These are phyloP conservation scores for Aquatica leii DNA, from an alignment of 2,888 invertebrate genomes.

Conservation along the genomic window DNA sequence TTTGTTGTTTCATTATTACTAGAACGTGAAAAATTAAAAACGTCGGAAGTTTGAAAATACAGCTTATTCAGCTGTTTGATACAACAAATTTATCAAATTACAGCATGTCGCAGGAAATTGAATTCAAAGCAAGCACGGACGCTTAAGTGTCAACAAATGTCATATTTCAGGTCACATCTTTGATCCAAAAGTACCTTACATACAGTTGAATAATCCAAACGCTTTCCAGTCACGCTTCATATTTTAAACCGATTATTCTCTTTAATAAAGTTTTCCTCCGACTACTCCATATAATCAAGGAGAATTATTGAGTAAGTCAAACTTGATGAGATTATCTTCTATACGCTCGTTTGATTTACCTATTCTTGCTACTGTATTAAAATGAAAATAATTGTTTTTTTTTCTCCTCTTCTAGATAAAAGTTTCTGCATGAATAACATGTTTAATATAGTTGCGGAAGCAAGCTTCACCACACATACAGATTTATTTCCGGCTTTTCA, in stretches of 20 bases:
- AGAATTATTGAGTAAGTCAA: constrained; percentile 23
- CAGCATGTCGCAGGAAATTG: constrained; percentile 12
- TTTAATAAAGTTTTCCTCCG: constrained; percentile 27
- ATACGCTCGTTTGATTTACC: constrained; percentile 27
- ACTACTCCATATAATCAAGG: constrained; percentile 24
- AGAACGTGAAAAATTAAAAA: neutral
- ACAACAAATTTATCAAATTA: constrained; percentile 13
- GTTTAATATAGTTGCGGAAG: constrained; percentile 35
- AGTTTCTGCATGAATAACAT: constrained; percentile 19
- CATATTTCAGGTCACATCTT: constrained; percentile 13
- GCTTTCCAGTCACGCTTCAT: constrained; percentile 11
- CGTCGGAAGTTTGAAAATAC: constrained; percentile 1
- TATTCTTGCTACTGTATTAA: constrained; percentile 6
- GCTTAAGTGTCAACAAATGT: constrained; percentile 16
- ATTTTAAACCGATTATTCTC: constrained; percentile 31
- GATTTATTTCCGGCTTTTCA: constrained; percentile 36
- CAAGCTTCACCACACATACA: constrained; percentile 31
- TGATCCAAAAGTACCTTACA: constrained; percentile 5
- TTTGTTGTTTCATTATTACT: neutral
- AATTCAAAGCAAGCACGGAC: constrained; percentile 9
- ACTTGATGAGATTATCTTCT: constrained; percentile 26
- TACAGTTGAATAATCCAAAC: constrained; percentile 11
- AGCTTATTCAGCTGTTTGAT: constrained; percentile 8
- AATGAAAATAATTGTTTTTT: neutral
- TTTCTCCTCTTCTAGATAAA: neutral